Conservation (phyloP, 2,888 invertebrate genomes). For the Apoda limacodes region DNA sequence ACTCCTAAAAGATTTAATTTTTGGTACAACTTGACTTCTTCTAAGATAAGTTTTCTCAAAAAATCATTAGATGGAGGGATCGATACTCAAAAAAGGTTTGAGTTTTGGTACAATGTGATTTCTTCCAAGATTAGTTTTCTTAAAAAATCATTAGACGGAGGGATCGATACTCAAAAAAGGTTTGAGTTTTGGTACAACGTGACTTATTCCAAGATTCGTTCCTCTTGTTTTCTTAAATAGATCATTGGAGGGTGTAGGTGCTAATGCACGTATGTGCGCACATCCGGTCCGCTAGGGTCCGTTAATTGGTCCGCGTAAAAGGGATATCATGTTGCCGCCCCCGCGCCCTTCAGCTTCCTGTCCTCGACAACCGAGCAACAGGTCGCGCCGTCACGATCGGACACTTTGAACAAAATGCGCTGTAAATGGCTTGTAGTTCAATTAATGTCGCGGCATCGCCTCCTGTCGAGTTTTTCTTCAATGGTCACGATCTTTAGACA, state of each 20-base stretch:
- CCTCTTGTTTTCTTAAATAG: constrained; percentile 45
- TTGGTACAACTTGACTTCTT: no score
- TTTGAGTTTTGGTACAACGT: no score
- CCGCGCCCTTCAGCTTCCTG: constrained; percentile 48
- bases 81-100: no score
- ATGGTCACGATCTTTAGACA: constrained; percentile 30
- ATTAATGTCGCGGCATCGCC: constrained; percentile 33
- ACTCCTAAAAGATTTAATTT: no score
- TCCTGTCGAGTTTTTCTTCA: constrained; percentile 32
- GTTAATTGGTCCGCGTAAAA: constrained; percentile 68
- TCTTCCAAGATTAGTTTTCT: no score
- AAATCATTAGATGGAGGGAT: no score
- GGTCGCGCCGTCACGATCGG: constrained; percentile 35
- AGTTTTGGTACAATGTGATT: no score
- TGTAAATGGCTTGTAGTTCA: constrained; percentile 35
- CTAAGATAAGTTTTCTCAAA: no score
- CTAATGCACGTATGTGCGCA: constrained; percentile 58
- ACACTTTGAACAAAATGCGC: constrained; percentile 32
- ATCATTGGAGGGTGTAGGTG: constrained; percentile 63
- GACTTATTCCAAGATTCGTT: constrained; percentile 36
- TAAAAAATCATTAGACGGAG: no score
- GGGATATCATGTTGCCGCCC: constrained; percentile 63
- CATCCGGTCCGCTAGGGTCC: constrained; percentile 62
- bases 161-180: no score
- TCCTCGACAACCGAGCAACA: constrained; percentile 36